Evolutionary conservation across 2,888 invertebrate species (phyloP), one percentile per base, ranked within the genome.

Genomic region (Steinernema carpocapsae): DNA sequence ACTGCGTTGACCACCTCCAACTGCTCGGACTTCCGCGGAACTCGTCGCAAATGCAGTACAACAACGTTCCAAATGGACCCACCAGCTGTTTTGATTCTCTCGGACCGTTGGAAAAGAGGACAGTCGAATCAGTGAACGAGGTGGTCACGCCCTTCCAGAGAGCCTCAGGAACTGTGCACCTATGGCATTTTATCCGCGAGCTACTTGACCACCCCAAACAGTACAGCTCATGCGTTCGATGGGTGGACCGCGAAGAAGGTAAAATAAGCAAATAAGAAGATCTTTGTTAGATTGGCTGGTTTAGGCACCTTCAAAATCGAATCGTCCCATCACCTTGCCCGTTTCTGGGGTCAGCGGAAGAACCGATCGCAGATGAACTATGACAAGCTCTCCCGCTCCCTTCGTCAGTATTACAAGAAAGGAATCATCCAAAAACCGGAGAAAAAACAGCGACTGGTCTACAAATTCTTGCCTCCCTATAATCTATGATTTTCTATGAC

Each of bases 291-390:
- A 24, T 24, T 42, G 12, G 45, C 29, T 42, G 43, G 42, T 37
- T 37, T 37, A 88, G 90, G 90, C 19, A 88, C 97, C 56, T 99
- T 99, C 91, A 99, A 97, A 90, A 99, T 99, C 88, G 97, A 99
- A 89, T 97, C 99, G 90, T 96, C 96, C 14, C 94, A 95, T 37
- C 92, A 94, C 82, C 96, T 99, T 72, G 97, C 99, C n/a, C 91
- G 93, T 83, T 91, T 96, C 73, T 99, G 99, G 99, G 99, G 99
- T 77, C 93, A 94, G 86, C 91, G 97, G 80, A 99, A 99, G 90
- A 97, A 99, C 90, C 91, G 97, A 12, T 96, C 97, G 0, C 96
- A 96, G 37, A 99, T 99, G 97, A 99, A 99, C 91, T 99, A 99
- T 90, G 99, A 99, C 91, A 99, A 99, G 89, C 90, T 99, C 71